Evolutionary conservation across 2,888 invertebrate species (phyloP).

Genomic region (Drosophila sordidula): DNA sequence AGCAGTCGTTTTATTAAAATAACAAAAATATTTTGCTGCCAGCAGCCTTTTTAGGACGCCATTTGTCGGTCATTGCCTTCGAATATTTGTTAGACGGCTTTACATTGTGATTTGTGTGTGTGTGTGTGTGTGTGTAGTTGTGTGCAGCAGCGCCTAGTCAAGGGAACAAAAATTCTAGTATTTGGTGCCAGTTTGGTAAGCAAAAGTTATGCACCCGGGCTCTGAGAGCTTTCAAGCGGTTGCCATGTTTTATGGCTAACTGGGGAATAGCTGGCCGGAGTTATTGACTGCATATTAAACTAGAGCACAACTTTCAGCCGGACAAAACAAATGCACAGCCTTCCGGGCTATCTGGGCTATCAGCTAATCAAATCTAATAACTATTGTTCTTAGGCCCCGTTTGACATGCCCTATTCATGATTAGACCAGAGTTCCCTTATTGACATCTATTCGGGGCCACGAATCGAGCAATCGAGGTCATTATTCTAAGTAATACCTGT

Average conservation of each 20-base stretch:
- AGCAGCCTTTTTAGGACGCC: conserved; percentile 59
- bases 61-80: conserved; percentile 70
- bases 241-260: conserved; percentile 50
- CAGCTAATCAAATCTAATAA: conserved; percentile 7
- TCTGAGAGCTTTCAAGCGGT: conserved; percentile 5
- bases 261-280: conserved; percentile 42
- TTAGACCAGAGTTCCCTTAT: neutral
- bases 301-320: conserved; percentile 6
- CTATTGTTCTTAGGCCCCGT: conserved; percentile 1
- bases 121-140: neutral
- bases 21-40: conserved; percentile 69
- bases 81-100: conserved; percentile 35
- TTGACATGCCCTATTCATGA: neutral
- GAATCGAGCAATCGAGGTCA: no score
- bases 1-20: conserved; percentile 75
- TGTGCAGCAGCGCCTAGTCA: neutral
- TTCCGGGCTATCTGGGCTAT: neutral
- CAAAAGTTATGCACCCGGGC: conserved; percentile 50
- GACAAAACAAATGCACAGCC: conserved; percentile 8
- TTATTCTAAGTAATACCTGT: no score
- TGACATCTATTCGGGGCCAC: neutral
- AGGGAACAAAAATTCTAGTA: no score
- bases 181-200: conserved; percentile 35
- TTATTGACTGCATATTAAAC: conserved; percentile 40
- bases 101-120: neutral